Evolutionary conservation across 2,113 vertebrate genomes (phyloP).

Genomic region (Arizona elegans): DNA sequence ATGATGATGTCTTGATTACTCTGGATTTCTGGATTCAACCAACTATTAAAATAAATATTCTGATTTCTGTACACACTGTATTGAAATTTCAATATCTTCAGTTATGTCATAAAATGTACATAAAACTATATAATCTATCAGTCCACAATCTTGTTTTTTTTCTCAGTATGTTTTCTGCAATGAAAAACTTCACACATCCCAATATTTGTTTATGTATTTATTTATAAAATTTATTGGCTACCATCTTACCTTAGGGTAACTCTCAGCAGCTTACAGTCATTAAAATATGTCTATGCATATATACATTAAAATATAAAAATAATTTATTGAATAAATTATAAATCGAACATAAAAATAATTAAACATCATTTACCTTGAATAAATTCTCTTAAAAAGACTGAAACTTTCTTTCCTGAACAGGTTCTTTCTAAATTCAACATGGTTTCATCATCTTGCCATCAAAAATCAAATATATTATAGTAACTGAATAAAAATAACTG

Average conservation of each 20-base stretch:
- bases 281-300: too few species aligned
- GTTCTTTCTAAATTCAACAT: neutral
- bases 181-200: neutral
- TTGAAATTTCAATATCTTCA: neutral
- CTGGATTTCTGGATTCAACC: neutral
- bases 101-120: neutral
- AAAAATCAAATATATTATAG: neutral
- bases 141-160: neutral
- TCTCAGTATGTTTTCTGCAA: neutral
- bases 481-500: neutral
- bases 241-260: too few species aligned
- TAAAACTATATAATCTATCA: neutral
- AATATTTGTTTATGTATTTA: neutral
- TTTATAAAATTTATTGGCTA: too few species aligned
- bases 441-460: neutral
- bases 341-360: too few species aligned
- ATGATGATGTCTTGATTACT: neutral
- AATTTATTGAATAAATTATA: too few species aligned
- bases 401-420: neutral
- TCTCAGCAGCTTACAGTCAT: too few species aligned
- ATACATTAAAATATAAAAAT: too few species aligned
- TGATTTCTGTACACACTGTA: neutral
- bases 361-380: neutral
- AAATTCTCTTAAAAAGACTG: neutral
- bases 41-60: neutral